These are phyloP conservation scores for Columba guinea DNA, from an alignment of 2,797 vertebrate genomes.

Conservation along the genomic window DNA sequence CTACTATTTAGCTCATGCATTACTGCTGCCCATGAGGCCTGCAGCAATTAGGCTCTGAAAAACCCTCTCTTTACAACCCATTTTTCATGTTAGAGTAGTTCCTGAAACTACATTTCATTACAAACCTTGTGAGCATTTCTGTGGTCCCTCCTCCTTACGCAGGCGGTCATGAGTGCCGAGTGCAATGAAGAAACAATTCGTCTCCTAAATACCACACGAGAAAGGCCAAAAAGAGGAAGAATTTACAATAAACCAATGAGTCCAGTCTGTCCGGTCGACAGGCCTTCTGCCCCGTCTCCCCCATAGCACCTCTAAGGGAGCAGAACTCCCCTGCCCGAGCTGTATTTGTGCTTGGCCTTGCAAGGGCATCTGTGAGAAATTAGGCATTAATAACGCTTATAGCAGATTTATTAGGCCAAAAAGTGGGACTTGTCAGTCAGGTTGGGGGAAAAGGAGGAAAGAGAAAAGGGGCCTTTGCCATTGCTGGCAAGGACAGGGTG, in stretches of 20 bases:
- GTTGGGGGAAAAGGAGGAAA: background rate
- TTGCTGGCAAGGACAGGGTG: background rate
- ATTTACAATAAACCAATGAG: background rate
- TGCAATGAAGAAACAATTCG: background rate
- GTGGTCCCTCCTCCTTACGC: background rate
- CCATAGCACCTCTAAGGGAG: background rate
- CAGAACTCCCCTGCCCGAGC: background rate
- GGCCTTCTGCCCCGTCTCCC: background rate
- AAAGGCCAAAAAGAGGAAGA: background rate
- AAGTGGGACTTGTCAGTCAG: background rate
- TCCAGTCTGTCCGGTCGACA: background rate
- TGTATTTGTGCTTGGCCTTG: background rate
- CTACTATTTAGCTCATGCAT: background rate
- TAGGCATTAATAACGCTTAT: background rate
- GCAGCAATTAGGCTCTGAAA: background rate
- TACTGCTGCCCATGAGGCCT: background rate
- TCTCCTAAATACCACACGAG: background rate
- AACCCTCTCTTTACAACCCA: background rate
- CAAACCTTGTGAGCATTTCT: background rate
- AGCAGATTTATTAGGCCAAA: background rate
- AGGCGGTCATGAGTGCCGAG: fast-evolving
- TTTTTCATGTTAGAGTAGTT: background rate
- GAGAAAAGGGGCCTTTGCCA: background rate
- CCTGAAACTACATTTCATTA: background rate
- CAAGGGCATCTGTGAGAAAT: background rate